These are phyloP conservation scores for Alosa alosa DNA, from an alignment of 2,113 vertebrate genomes.

Conservation along the genomic window DNA sequence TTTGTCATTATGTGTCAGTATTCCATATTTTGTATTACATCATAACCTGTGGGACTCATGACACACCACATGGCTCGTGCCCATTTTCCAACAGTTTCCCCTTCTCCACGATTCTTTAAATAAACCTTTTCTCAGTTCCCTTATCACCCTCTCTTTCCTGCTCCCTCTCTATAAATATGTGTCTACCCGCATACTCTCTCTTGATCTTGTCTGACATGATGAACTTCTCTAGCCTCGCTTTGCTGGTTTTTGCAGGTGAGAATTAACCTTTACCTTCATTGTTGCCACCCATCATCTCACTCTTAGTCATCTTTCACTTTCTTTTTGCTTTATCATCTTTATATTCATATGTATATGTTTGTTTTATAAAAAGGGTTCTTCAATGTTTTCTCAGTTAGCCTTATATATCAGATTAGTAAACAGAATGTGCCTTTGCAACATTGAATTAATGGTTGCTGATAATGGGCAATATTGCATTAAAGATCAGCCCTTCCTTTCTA, in stretches of 20 bases:
- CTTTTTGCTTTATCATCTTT: not conserved
- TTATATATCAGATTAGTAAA: no score
- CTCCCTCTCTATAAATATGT: not conserved
- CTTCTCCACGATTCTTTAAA: not conserved
- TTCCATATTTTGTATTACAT: no score
- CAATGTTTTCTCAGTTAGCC: no score
- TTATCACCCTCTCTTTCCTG: not conserved
- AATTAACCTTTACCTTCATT: not conserved
- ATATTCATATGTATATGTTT: no score
- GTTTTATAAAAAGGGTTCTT: no score
- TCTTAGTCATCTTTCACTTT: not conserved
- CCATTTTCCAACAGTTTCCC: not conserved
- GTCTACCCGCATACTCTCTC: not conserved
- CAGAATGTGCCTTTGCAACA: no score
- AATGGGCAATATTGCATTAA: no score
- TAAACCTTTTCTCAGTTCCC: not conserved
- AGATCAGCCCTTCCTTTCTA: no score
- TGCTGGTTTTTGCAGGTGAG: not conserved
- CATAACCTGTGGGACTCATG: not conserved
- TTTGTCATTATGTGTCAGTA: no score
- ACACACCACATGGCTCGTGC: not conserved
- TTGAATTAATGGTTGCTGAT: no score
- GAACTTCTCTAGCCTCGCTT: not conserved
- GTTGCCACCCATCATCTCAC: not conserved
- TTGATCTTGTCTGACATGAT: not conserved